A percentile compares a stretch with the other conserved stretches of the same genome.
Evolutionary conservation across 1,140 invertebrate genomes (phyloP).

Genomic region (Dufourea novaeangliae): DNA sequence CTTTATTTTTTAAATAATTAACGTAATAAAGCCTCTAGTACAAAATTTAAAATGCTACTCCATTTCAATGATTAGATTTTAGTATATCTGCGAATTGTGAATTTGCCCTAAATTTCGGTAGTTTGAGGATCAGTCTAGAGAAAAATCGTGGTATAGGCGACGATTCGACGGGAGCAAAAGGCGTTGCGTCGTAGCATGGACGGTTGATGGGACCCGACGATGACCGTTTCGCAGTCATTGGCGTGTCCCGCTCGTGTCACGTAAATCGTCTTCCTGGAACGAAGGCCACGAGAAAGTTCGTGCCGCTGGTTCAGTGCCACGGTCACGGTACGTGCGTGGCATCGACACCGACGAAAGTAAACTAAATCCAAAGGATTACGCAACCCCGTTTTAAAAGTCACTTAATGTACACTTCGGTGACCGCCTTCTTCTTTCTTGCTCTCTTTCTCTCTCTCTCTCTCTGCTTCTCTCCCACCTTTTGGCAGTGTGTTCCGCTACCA

Average conservation of each 20-base stretch:
- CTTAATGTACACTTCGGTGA: slow-evolving; percentile 61
- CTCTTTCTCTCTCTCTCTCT: background rate
- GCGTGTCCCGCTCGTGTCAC: slow-evolving; percentile 68
- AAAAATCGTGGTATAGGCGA: slow-evolving; percentile 24
- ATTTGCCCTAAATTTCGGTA: no score
- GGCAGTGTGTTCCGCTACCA: no score
- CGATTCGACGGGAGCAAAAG: slow-evolving; percentile 11
- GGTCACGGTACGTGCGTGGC: slow-evolving; percentile 78
- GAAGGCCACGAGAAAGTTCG: slow-evolving; percentile 76
- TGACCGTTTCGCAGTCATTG: slow-evolving; percentile 62
- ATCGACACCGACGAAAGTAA: slow-evolving; percentile 77
- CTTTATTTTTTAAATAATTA: no score
- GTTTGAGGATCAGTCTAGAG: no score
- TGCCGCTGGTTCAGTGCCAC: slow-evolving; percentile 78
- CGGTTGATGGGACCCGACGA: slow-evolving; percentile 56
- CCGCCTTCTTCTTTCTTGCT: slow-evolving; percentile 36
- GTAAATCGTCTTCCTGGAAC: slow-evolving; percentile 68
- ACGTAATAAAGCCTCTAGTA: no score
- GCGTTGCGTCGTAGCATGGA: slow-evolving; percentile 7
- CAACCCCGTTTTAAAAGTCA: slow-evolving; percentile 76
- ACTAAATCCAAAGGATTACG: slow-evolving; percentile 78
- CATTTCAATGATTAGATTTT: no score
- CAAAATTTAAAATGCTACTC: no score
- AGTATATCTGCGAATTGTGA: no score
- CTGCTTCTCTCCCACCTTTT: background rate